phyloP scores from a whole-genome alignment of 2,113 vertebrate genomes.

The Apodemus speciosus region DNA sequence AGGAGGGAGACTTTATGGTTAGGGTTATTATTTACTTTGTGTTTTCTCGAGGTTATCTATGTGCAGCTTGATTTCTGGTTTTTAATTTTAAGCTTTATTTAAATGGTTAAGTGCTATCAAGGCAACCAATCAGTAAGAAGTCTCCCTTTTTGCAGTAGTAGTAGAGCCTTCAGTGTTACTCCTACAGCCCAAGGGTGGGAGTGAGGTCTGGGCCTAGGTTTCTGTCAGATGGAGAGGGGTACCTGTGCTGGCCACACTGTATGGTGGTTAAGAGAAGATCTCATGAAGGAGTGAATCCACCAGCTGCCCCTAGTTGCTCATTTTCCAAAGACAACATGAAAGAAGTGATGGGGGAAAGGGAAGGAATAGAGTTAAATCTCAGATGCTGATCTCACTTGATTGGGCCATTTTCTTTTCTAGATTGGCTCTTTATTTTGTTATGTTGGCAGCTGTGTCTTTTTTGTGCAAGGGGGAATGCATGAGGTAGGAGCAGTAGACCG shows the following conservation, averaged over 20 bases:
- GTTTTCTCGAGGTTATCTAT: conserved; percentile 14
- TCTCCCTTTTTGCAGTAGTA: background rate
- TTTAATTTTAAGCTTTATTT: conserved; percentile 9
- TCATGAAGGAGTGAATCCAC: background rate
- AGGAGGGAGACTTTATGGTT: background rate
- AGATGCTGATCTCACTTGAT: background rate
- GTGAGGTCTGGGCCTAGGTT: background rate
- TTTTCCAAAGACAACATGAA: background rate
- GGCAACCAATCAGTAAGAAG: background rate
- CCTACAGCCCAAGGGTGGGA: background rate
- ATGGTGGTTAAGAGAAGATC: background rate
- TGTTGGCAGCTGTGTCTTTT: background rate
- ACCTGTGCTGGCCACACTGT: background rate
- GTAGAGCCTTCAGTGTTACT: background rate
- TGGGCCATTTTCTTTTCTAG: background rate
- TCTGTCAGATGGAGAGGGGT: background rate
- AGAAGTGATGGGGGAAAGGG: background rate
- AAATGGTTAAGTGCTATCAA: background rate
- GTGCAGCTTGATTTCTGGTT: background rate
- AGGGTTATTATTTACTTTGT: background rate
- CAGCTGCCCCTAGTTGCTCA: background rate
- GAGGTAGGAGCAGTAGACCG: background rate
- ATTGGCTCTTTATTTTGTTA: background rate
- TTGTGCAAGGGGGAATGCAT: background rate
- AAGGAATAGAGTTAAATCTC: background rate